Conservation (phyloP, 2,888 invertebrate genomes). For the Mimachlamys varia region DNA sequence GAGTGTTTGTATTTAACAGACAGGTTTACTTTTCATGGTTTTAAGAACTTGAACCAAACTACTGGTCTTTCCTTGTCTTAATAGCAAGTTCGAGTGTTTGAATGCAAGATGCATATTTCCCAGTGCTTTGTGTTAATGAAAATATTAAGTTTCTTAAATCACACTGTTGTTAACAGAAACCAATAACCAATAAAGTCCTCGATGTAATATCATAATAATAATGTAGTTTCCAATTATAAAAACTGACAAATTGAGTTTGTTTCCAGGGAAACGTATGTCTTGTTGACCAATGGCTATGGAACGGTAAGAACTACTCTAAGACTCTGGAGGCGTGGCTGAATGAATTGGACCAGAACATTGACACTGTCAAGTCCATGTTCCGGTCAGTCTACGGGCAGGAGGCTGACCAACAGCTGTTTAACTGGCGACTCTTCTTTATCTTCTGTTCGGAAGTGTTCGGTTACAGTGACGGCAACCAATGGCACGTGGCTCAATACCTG, state of each 20-base stretch:
- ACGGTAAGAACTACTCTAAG: conserved; percentile 70
- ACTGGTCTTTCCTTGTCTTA: no score
- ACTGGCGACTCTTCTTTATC: conserved; percentile 76
- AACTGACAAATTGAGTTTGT: not conserved
- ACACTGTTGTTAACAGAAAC: no score
- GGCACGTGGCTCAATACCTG: conserved; percentile 72
- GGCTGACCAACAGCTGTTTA: conserved; percentile 71
- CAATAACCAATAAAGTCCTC: no score
- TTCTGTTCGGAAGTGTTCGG: conserved; percentile 77
- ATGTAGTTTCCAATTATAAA: not conserved
- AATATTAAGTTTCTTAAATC: no score
- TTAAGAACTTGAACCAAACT: no score
- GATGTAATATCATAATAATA: no score
- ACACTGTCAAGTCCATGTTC: conserved; percentile 66
- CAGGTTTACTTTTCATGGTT: no score
- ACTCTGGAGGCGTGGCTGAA: conserved; percentile 75
- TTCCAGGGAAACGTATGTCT: conserved; percentile 71
- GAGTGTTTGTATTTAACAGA: no score
- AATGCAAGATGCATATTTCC: no score
- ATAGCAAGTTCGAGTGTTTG: no score
- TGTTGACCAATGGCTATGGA: conserved; percentile 72
- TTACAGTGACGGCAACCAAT: conserved; percentile 74
- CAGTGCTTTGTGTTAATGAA: no score
- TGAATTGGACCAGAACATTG: conserved; percentile 66
- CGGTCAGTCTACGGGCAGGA: conserved; percentile 66